Evolutionary conservation across 2,888 invertebrate species (phyloP).

Genomic region (Syrista parreyssii): DNA sequence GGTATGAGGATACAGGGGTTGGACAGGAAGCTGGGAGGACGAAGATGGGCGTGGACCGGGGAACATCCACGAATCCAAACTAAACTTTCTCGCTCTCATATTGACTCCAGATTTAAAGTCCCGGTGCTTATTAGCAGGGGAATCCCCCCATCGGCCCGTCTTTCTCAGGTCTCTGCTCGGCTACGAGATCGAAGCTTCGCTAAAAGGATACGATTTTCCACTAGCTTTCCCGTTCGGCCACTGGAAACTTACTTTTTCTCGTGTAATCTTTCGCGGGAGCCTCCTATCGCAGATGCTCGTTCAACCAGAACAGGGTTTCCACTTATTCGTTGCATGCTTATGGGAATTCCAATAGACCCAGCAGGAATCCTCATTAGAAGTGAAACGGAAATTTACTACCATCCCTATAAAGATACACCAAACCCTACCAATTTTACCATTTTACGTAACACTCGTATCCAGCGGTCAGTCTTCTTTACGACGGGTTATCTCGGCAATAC

Average conservation of each 20-base stretch:
- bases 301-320: not conserved
- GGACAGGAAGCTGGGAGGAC: not conserved
- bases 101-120: constrained; percentile 5
- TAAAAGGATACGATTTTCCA: constrained; percentile 2
- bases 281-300: not conserved
- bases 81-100: constrained; percentile 1
- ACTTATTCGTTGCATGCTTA: not conserved
- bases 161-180: not conserved
- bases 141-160: not conserved
- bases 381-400: not conserved
- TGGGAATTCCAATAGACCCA: not conserved
- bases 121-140: not conserved
- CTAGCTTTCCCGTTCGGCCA: not conserved
- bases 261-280: not conserved
- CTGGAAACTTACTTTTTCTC: constrained; percentile 1
- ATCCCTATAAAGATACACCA: too few relatives aligned
- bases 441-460: not conserved
- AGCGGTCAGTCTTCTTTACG: not conserved
- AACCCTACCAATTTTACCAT: not conserved
- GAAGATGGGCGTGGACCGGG: not conserved
- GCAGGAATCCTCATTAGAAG: not conserved
- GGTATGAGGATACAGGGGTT: not conserved
- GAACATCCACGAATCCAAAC: not conserved
- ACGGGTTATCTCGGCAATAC: not conserved
- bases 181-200: not conserved